phyloP scores from a whole-genome alignment of 2,113 vertebrate species.

The Silurus asotus region DNA sequence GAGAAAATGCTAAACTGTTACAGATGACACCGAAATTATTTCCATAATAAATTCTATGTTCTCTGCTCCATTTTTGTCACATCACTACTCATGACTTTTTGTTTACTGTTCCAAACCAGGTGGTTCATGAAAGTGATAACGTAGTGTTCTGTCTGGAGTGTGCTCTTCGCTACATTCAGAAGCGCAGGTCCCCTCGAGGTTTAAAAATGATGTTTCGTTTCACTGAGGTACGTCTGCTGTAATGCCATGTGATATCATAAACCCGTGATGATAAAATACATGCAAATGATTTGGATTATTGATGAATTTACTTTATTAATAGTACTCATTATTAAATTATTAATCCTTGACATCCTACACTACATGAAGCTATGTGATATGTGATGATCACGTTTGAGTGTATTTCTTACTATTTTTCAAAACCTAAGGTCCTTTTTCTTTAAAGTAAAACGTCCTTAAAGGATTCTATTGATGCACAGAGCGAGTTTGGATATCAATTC shows the following conservation, averaged over 20 bases:
- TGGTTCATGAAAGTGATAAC: slow-evolving; percentile 87
- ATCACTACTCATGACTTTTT: background rate
- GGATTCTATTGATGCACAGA: background rate
- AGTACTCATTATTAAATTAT: background rate
- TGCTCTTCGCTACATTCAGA: slow-evolving; percentile 84
- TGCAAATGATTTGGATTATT: background rate
- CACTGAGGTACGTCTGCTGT: slow-evolving; percentile 73
- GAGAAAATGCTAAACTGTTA: background rate
- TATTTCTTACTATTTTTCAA: background rate
- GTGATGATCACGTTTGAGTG: background rate
- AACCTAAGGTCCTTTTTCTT: background rate
- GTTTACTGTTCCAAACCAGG: slow-evolving; percentile 60
- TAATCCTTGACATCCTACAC: background rate
- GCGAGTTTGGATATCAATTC: background rate
- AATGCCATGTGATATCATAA: background rate
- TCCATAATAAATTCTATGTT: background rate
- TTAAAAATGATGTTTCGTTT: slow-evolving; percentile 91
- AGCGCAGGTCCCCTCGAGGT: slow-evolving; percentile 85
- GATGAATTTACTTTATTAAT: background rate
- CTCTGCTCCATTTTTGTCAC: background rate
- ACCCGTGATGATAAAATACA: background rate
- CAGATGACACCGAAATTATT: background rate
- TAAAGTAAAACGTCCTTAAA: background rate
- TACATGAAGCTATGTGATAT: background rate
- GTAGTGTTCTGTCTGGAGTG: slow-evolving; percentile 91